Base-by-base conservation (phyloP, 2,888 invertebrate species). In the Cerastis leucographa region DNA sequence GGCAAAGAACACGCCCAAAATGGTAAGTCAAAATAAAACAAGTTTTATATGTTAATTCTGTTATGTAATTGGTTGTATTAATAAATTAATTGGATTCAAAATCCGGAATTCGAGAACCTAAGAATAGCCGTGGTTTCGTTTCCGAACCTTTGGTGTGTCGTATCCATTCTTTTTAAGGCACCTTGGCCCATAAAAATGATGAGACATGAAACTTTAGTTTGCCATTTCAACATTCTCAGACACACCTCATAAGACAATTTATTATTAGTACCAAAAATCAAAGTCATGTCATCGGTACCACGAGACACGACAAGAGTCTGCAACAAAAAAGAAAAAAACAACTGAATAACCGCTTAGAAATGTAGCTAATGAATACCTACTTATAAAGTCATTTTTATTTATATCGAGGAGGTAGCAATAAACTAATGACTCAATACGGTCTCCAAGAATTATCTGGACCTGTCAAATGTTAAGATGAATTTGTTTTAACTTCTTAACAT, bases 1-100 rank as follows among this genome's bases (percentile, higher is more conserved):
- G 88, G 88, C 90, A 93, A 92, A 91, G 93, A 93, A 91, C 93
- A 91, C 92, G 89, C 90, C 91, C 90, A 91, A 87, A 80, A 95
- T 95, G 96, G 96, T 96, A 88, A 96, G 96, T 94, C 76, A 81
- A 82, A 82, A 83, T 78, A 76, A 91, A 91, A 91, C 91, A 71
- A 74, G 91, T 93, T 92, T 87, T 69, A 69, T 66, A 79, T 74
- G 82, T 75, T 72, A 85, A 84, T 77, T 61, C 42, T 46, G 35
- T 86, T 83, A 87, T 75, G 62, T 87, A 83, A 83, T 83, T 59
- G 46, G 51, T 73, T 44, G 42, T 76, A 65, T 76, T 83, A 71
- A 69, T 66, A 42, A 78, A 71, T 65, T 81, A 19, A 69, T 74
- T 72, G 59, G 25, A 73, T 51, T 54, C 25, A 2, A 62, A 81